These are phyloP conservation scores for Catostomus latipinnis DNA, from an alignment of 2,797 vertebrate genomes.

Conservation along the genomic window DNA sequence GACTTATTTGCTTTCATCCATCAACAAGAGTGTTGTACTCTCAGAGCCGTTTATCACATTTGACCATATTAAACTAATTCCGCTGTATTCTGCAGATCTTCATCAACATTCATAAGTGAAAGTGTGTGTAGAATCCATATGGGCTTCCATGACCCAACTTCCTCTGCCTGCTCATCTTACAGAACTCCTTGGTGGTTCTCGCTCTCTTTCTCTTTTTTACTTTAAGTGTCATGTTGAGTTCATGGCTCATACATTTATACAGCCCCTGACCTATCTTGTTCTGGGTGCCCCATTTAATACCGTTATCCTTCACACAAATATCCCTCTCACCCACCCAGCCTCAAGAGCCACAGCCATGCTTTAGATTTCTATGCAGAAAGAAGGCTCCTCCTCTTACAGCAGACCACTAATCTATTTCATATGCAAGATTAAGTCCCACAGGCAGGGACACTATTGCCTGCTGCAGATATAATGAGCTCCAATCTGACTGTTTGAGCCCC, in stretches of 20 bases:
- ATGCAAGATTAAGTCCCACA: slow-evolving; percentile 47
- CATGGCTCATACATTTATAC: slow-evolving; percentile 25
- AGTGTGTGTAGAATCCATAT: background rate
- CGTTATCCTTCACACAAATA: slow-evolving; percentile 37
- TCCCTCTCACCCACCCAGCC: slow-evolving; percentile 25
- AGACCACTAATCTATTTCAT: slow-evolving; percentile 27
- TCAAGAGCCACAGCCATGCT: slow-evolving; percentile 13
- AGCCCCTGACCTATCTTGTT: slow-evolving; percentile 42
- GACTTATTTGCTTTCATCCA: background rate
- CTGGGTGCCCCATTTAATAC: slow-evolving; percentile 42
- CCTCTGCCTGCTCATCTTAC: background rate
- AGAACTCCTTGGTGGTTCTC: slow-evolving; percentile 17
- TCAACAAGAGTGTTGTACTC: background rate
- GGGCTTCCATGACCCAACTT: slow-evolving; percentile 11
- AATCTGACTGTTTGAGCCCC: slow-evolving; percentile 47
- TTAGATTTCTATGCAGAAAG: slow-evolving; percentile 1
- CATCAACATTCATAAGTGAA: background rate
- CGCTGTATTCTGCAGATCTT: background rate
- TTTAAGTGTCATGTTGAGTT: slow-evolving; percentile 27
- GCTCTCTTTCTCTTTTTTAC: slow-evolving; percentile 11
- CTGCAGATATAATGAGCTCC: slow-evolving; percentile 52
- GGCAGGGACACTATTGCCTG: slow-evolving; percentile 38
- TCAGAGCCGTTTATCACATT: slow-evolving; percentile 1
- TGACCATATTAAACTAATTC: background rate
- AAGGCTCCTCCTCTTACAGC: background rate